A percentile compares a stretch with the other conserved stretches of the same genome.
These are phyloP conservation scores for Drosophila ohnishii DNA, from an alignment of 1,140 invertebrate species.

Conservation along the genomic window DNA sequence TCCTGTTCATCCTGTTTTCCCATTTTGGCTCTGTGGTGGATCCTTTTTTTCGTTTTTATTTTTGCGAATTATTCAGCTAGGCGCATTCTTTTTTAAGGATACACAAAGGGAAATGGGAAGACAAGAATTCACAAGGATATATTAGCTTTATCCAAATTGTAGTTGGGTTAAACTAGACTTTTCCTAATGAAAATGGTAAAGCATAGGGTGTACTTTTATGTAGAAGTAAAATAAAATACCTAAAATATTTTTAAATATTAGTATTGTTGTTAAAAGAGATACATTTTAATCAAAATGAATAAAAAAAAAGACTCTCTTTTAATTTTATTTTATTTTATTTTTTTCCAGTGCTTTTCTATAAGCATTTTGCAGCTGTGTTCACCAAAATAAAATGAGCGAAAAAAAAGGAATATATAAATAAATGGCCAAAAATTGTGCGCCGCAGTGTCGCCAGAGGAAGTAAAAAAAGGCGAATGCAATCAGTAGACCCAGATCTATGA, in stretches of 20 bases:
- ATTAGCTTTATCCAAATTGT: too few relatives aligned
- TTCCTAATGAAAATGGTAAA: not conserved
- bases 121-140: too few relatives aligned
- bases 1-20: conserved; percentile 49
- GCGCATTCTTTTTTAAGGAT: conserved; percentile 55
- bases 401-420: conserved; percentile 48
- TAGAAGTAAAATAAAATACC: too few relatives aligned
- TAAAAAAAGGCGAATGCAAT: conserved; percentile 59
- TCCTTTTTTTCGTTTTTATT: conserved; percentile 15
- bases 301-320: not conserved
- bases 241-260: not conserved
- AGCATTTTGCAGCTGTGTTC: conserved; percentile 25
- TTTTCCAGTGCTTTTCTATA: conserved; percentile 4
- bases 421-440: conserved; percentile 65
- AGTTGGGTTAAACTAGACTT: not conserved
- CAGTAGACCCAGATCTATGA: conserved; percentile 69
- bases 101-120: conserved; percentile 5
- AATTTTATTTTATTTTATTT: not conserved
- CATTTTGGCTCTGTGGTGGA: conserved; percentile 30
- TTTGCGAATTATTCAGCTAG: conserved; percentile 66
- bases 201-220: too few relatives aligned
- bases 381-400: conserved; percentile 24
- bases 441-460: conserved; percentile 52
- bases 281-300: too few relatives aligned
- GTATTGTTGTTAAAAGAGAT: not conserved